Evolutionary conservation across 2,888 invertebrate genomes (phyloP).

Genomic region (Diadegma fenestrale): DNA sequence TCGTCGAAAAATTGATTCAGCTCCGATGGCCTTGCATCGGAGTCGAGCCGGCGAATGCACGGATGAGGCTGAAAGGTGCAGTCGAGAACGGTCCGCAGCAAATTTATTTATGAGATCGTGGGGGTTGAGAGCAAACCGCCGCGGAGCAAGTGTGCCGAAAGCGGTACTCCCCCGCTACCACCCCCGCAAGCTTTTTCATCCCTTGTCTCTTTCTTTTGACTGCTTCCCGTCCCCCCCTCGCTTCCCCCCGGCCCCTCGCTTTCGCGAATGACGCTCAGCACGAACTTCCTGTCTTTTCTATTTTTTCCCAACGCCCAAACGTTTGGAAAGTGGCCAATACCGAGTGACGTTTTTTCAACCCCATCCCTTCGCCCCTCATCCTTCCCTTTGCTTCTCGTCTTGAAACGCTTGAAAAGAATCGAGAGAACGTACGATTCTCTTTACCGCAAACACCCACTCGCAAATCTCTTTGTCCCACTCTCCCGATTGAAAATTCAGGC

Average conservation of each 20-base stretch:
- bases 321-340: constrained; percentile 71
- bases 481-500: constrained; percentile 45
- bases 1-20: constrained; percentile 62
- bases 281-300: constrained; percentile 49
- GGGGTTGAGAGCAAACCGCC: constrained; percentile 53
- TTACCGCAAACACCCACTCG: constrained; percentile 49
- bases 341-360: constrained; percentile 61
- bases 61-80: constrained; percentile 25
- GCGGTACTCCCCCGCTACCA: constrained; percentile 32
- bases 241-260: neutral
- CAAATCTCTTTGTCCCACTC: constrained; percentile 35
- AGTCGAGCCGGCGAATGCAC: constrained; percentile 6
- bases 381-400: constrained; percentile 12
- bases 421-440: constrained; percentile 60
- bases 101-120: constrained; percentile 69
- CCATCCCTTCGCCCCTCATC: neutral
- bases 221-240: neutral
- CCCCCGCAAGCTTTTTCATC: constrained; percentile 10
- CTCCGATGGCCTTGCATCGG: constrained; percentile 53
- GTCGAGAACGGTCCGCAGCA: constrained; percentile 45
- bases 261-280: constrained; percentile 36
- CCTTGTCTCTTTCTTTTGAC: constrained; percentile 23
- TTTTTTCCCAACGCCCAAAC: constrained; percentile 55
- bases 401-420: constrained; percentile 53
- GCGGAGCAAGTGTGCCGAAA: constrained; percentile 64